phyloP scores from a whole-genome alignment of 37 sponge, comb jelly and placozoan species.

The Corticium candelabrum region DNA sequence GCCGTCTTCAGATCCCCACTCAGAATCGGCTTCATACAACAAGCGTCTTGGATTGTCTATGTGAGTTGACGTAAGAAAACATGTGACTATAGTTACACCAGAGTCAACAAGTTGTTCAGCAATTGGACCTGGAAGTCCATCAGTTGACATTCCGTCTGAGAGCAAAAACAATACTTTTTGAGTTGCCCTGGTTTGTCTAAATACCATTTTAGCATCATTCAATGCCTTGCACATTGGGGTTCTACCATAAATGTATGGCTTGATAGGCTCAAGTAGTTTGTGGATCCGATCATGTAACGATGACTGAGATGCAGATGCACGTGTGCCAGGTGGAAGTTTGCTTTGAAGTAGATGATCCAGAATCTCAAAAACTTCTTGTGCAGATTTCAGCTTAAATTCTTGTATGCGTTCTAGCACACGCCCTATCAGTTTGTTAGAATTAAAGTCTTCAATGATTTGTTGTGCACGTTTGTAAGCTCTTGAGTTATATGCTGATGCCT shows the following conservation, averaged over 20 bases:
- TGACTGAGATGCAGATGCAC: not conserved
- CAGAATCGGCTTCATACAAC: not conserved
- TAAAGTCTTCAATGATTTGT: not conserved
- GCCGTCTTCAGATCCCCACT: constrained; percentile 7
- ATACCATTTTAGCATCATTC: constrained; percentile 9
- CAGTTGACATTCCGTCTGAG: constrained; percentile 31
- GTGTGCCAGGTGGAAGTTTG: not conserved
- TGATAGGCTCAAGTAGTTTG: constrained; percentile 16
- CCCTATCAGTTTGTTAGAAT: not conserved
- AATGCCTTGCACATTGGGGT: constrained; percentile 43
- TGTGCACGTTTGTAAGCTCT: not conserved
- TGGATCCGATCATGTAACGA: constrained; percentile 19
- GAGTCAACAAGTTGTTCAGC: constrained; percentile 7
- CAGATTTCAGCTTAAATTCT: constrained; percentile 15
- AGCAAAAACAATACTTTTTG: constrained; percentile 29
- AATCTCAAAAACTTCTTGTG: constrained; percentile 14
- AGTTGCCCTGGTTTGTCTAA: not conserved
- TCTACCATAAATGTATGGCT: constrained; percentile 32
- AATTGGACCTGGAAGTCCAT: constrained; percentile 27
- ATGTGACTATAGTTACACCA: constrained; percentile 29
- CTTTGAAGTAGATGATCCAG: constrained; percentile 10
- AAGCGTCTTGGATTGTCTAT: constrained; percentile 16
- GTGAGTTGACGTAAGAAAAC: constrained; percentile 12
- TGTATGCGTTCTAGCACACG: no score
- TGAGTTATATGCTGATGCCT: no score